phyloP scores from a whole-genome alignment of 2,113 vertebrate genomes.

The Grus americana region DNA sequence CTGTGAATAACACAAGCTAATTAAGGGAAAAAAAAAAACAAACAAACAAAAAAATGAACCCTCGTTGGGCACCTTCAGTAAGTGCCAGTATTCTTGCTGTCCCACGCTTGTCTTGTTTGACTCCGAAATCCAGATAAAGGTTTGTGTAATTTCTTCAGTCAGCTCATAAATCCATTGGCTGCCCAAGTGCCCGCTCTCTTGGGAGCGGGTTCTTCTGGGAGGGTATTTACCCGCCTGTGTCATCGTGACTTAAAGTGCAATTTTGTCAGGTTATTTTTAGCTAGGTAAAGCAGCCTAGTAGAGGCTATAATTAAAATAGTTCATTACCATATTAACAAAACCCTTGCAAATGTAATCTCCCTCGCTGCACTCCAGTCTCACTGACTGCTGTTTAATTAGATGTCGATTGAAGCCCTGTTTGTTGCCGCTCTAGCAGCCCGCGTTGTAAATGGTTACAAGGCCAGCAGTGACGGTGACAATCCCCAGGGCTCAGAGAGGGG shows the following conservation, averaged over 20 bases:
- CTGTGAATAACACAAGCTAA: not conserved
- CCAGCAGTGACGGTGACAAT: not conserved
- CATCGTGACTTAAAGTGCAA: not conserved
- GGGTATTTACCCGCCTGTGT: not conserved
- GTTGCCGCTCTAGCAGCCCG: not conserved
- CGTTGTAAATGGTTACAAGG: not conserved
- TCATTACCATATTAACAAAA: slow-evolving; percentile 66
- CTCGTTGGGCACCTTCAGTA: not conserved
- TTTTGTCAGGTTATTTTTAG: slow-evolving; percentile 59
- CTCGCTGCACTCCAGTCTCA: not conserved
- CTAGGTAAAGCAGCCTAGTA: slow-evolving; percentile 23
- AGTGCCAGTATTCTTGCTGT: not conserved
- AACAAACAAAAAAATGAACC: no score
- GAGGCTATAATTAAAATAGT: slow-evolving; percentile 65
- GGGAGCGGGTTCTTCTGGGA: not conserved
- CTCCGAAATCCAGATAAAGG: not conserved
- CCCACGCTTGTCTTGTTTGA: not conserved
- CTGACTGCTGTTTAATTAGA: not conserved
- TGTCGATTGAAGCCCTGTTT: not conserved
- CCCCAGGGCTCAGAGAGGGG: not conserved
- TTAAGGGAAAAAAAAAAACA: not conserved
- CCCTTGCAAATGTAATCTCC: slow-evolving; percentile 19
- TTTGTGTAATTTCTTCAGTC: not conserved
- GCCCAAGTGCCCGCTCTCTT: not conserved
- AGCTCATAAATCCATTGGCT: not conserved